Percentiles rank a stretch among this genome's conserved stretches.
These are phyloP conservation scores for Onychomys arenicola DNA, from an alignment of 2,797 vertebrate genomes.

Conservation along the genomic window DNA sequence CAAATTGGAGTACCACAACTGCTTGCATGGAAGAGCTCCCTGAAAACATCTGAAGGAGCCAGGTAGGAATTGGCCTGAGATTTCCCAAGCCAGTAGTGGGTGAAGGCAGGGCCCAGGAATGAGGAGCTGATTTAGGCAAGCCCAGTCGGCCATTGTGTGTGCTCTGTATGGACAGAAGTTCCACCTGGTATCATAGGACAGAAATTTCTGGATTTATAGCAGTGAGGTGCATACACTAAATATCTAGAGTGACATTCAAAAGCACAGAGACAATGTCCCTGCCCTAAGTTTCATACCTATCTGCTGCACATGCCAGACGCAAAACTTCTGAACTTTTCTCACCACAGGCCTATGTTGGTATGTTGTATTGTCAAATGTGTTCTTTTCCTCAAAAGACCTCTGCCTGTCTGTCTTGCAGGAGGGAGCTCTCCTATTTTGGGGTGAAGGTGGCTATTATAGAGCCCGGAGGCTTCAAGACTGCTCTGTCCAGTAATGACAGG, in stretches of 20 bases:
- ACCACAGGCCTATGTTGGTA: fast-evolving
- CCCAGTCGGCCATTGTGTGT: background rate
- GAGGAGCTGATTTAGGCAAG: no score
- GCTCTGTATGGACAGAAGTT: background rate
- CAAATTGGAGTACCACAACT: background rate
- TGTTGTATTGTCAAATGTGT: background rate
- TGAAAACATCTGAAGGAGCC: background rate
- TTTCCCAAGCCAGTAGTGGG: background rate
- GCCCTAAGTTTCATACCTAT: background rate
- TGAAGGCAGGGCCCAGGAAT: background rate
- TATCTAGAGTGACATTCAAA: background rate
- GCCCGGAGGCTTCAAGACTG: constrained; percentile 80
- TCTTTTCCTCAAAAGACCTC: background rate
- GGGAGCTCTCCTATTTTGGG: constrained; percentile 75
- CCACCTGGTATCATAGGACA: no score
- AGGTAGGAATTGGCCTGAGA: no score
- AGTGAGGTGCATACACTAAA: background rate
- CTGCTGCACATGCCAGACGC: background rate
- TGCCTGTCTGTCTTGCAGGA: constrained; percentile 30
- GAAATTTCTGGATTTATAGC: background rate
- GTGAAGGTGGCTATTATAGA: constrained; percentile 84
- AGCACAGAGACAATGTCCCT: background rate
- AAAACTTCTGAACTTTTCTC: background rate
- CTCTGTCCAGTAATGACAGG: fast-evolving
- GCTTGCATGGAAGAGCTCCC: background rate